phyloP scores from a whole-genome alignment of 2,888 invertebrate species.

The Limnephilus rhombicus region DNA sequence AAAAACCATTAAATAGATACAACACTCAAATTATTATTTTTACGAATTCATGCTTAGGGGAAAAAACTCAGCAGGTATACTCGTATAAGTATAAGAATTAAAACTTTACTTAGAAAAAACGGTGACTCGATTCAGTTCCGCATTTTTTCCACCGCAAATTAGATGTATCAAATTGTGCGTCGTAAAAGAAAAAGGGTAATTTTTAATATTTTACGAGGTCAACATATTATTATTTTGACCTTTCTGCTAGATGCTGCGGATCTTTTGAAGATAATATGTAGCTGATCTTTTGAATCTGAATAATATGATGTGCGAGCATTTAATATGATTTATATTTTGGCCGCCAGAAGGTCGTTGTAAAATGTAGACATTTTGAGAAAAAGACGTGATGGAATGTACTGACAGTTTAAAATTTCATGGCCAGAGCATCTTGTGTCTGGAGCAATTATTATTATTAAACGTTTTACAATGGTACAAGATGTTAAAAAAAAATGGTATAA shows the following conservation, averaged over 20 bases:
- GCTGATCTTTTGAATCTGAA: background rate
- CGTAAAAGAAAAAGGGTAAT: background rate
- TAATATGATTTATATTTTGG: background rate
- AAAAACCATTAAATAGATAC: background rate
- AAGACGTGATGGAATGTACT: background rate
- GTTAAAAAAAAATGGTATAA: background rate
- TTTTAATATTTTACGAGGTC: background rate
- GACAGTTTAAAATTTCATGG: background rate
- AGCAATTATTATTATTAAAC: background rate
- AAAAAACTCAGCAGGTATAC: background rate
- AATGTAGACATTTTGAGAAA: background rate
- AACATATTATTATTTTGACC: background rate
- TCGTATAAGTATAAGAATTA: background rate
- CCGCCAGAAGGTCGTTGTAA: background rate
- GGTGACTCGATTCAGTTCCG: slow-evolving; percentile 2
- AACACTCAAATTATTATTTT: background rate
- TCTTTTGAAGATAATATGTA: slow-evolving; percentile 1
- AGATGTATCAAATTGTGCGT: slow-evolving; percentile 12
- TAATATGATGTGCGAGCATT: background rate
- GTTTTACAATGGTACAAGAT: background rate
- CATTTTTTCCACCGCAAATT: background rate
- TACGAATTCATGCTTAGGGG: background rate
- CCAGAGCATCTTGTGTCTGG: background rate
- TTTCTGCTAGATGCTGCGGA: background rate
- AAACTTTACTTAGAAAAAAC: background rate